Evolutionary conservation across 2,888 invertebrate species (phyloP).

Genomic region (Sialis fuliginosa): DNA sequence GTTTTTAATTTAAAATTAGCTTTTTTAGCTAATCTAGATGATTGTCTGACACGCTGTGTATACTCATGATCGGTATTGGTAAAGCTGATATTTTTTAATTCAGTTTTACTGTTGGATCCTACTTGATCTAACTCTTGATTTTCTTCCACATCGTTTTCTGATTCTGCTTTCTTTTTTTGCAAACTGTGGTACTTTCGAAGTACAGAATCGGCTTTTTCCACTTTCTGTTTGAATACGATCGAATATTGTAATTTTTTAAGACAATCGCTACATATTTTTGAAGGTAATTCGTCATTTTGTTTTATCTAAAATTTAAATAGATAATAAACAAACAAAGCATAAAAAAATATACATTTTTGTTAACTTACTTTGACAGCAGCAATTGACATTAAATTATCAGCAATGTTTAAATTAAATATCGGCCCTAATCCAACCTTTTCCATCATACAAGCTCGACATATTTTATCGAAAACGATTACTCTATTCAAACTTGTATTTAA

Average conservation of each 20-base stretch:
- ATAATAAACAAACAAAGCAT: not conserved
- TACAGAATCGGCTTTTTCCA: constrained; percentile 21
- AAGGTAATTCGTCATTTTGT: constrained; percentile 22
- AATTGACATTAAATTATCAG: constrained; percentile 20
- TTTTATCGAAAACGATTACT: constrained; percentile 15
- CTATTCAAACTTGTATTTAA: constrained; percentile 1
- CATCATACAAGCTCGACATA: constrained; percentile 20
- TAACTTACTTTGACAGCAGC: constrained; percentile 18
- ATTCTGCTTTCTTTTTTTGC: constrained; percentile 8
- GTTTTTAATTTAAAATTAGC: too few species aligned
- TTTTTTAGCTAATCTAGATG: too few species aligned
- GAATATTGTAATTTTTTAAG: constrained; percentile 23
- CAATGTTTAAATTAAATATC: constrained; percentile 18
- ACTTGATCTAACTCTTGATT: constrained; percentile 18
- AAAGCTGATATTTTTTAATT: not conserved
- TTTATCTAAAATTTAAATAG: constrained; percentile 17
- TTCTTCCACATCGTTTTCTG: constrained; percentile 12
- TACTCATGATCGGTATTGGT: too few species aligned
- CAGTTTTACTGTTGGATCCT: not conserved
- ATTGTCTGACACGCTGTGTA: too few species aligned
- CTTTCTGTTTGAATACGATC: constrained; percentile 23
- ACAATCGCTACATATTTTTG: constrained; percentile 24
- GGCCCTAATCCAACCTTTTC: constrained; percentile 18
- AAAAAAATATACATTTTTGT: not conserved
- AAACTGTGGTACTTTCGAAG: constrained; percentile 16